Conservation (phyloP, 1,140 invertebrate genomes). For the Dendroctonus ponderosae region DNA sequence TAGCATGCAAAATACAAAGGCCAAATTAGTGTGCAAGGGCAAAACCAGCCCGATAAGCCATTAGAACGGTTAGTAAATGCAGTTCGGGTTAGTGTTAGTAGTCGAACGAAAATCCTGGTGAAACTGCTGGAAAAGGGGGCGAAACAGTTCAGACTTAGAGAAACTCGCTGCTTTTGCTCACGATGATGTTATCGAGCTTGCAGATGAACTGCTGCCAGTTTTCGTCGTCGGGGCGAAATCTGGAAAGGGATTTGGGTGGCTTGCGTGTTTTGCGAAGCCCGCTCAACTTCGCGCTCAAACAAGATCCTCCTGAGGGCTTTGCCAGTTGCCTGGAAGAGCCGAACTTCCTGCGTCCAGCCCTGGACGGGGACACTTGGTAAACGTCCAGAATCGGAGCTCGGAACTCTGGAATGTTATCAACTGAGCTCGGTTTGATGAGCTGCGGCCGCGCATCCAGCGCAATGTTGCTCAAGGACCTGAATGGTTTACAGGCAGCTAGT, state of each 20-base stretch:
- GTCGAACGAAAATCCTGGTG: no score
- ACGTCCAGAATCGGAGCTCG: constrained; percentile 12
- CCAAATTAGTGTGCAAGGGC: constrained; percentile 37
- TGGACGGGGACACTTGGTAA: constrained; percentile 22
- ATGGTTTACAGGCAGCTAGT: no score
- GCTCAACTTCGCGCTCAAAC: not conserved
- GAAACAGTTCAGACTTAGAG: constrained; percentile 13
- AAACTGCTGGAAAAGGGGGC: no score
- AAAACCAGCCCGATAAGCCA: not conserved
- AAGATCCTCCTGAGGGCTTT: not conserved
- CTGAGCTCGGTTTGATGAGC: no score
- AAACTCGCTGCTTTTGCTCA: constrained; percentile 33
- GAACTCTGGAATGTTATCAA: not conserved
- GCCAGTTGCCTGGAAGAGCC: constrained; percentile 23
- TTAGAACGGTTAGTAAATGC: no score
- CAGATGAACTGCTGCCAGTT: constrained; percentile 40
- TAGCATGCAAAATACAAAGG: constrained; percentile 49
- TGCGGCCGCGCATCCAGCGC: no score
- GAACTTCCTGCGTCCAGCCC: constrained; percentile 6
- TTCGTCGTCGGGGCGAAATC: constrained; percentile 24
- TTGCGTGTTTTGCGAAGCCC: not conserved
- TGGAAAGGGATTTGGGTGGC: not conserved
- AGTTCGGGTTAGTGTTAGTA: no score
- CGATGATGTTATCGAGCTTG: constrained; percentile 41
- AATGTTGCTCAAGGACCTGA: no score